Percentiles rank a stretch among this genome's conserved stretches.
Conservation (phyloP, 2,797 vertebrate species). For the Iguana delicatissima region DNA sequence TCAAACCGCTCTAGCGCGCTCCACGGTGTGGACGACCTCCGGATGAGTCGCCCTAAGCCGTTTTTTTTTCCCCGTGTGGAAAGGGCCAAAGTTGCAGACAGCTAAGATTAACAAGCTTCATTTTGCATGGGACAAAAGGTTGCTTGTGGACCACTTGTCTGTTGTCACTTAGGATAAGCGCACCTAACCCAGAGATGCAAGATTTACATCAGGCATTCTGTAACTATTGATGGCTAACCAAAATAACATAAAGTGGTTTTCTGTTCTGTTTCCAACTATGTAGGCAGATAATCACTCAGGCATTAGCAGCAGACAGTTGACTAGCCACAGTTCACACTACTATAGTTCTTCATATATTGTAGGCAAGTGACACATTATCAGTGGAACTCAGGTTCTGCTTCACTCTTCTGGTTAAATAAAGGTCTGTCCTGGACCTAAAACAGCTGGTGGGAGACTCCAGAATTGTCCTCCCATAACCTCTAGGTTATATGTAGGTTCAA, state of each 20-base stretch:
- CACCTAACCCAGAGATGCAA: neutral
- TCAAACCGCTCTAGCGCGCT: too few relatives aligned
- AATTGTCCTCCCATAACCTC: too few relatives aligned
- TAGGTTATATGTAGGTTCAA: too few relatives aligned
- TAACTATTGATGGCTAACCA: neutral
- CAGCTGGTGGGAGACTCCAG: too few relatives aligned
- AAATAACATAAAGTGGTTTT: neutral
- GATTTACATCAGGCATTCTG: neutral
- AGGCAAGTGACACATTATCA: neutral
- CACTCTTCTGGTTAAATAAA: too few relatives aligned
- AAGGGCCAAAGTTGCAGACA: neutral
- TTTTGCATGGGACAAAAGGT: neutral
- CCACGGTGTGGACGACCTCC: too few relatives aligned
- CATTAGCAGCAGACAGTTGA: too few relatives aligned
- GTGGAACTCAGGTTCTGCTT: too few relatives aligned
- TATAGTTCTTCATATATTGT: neutral
- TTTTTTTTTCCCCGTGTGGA: too few relatives aligned
- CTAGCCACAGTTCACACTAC: neutral
- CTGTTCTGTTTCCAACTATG: neutral
- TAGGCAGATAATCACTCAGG: neutral
- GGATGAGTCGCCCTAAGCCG: too few relatives aligned
- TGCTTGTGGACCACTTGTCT: neutral
- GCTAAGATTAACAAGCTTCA: too few relatives aligned
- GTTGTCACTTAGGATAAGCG: neutral
- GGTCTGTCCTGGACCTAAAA: too few relatives aligned